Evolutionary conservation across 2,888 invertebrate species (phyloP).

Genomic region (Lepidonotus clava): DNA sequence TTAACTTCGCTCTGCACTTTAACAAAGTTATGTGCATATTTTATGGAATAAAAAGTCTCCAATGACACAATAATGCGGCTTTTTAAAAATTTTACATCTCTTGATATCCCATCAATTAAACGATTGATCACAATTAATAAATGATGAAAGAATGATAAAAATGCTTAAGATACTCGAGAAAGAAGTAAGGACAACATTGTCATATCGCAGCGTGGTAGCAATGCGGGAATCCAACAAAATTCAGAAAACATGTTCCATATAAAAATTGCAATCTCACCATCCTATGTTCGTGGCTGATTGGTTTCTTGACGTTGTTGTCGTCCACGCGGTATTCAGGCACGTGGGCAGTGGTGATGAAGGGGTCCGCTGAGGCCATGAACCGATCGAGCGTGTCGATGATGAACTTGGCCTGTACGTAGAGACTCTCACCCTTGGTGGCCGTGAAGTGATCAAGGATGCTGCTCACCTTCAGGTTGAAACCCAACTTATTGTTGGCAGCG

Average conservation of each 20-base stretch:
- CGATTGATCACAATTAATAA: too few relatives aligned
- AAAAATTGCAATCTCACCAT: neutral
- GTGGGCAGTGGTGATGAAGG: conserved; percentile 70
- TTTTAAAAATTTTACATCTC: too few relatives aligned
- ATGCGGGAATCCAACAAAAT: too few relatives aligned
- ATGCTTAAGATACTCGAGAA: conserved; percentile 24
- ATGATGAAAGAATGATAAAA: neutral
- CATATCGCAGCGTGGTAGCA: too few relatives aligned
- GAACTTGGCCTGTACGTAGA: conserved; percentile 74
- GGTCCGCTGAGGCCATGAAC: conserved; percentile 76
- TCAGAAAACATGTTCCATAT: too few relatives aligned
- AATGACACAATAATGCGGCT: too few relatives aligned
- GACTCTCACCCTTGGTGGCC: conserved; percentile 71
- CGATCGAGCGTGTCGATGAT: conserved; percentile 74
- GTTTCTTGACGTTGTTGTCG: conserved; percentile 65
- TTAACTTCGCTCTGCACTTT: too few relatives aligned
- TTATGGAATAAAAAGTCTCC: too few relatives aligned
- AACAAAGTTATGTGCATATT: too few relatives aligned
- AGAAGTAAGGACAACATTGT: neutral
- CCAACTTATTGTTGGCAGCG: conserved; percentile 66
- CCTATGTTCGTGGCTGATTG: conserved; percentile 63
- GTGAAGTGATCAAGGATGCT: conserved; percentile 67
- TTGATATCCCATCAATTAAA: too few relatives aligned
- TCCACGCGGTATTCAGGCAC: conserved; percentile 68
- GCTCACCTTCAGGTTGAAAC: conserved; percentile 68